phyloP scores from a whole-genome alignment of 2,113 vertebrate species.

The Pitta sordida region DNA sequence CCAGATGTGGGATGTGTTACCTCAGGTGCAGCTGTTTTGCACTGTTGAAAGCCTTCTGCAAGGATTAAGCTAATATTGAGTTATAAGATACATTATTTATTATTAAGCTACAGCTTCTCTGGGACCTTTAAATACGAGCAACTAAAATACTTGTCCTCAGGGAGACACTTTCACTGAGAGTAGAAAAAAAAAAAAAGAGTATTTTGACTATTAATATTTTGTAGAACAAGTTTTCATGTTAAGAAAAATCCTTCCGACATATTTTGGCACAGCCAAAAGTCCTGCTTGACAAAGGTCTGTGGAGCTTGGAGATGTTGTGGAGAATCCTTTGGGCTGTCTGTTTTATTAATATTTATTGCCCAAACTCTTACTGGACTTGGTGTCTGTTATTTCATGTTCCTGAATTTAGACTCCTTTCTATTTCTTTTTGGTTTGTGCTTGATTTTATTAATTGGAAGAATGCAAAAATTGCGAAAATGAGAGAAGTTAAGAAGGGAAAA shows the following conservation, averaged over 20 bases:
- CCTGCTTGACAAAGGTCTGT: not conserved
- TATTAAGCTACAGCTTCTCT: not conserved
- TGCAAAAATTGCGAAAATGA: not conserved
- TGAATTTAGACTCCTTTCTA: not conserved
- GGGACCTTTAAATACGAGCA: not conserved
- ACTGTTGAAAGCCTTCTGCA: not conserved
- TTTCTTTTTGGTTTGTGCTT: not conserved
- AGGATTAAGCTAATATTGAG: not conserved
- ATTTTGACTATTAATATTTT: not conserved
- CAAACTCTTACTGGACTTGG: not conserved
- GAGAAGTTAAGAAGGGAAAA: not conserved
- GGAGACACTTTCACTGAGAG: rapidly evolving
- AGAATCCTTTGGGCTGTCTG: not conserved
- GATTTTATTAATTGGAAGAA: not conserved
- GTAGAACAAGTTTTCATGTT: not conserved
- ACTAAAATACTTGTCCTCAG: not conserved
- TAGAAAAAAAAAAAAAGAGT: not conserved
- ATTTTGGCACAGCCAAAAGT: not conserved
- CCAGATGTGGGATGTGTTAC: not conserved
- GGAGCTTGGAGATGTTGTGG: not conserved
- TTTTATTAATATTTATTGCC: rapidly evolving
- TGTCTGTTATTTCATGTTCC: not conserved
- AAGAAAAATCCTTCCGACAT: not conserved
- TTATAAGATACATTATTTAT: not conserved
- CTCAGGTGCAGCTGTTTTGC: not conserved